Conservation (phyloP, 2,797 vertebrate species). For the Argyrosomus regius region DNA sequence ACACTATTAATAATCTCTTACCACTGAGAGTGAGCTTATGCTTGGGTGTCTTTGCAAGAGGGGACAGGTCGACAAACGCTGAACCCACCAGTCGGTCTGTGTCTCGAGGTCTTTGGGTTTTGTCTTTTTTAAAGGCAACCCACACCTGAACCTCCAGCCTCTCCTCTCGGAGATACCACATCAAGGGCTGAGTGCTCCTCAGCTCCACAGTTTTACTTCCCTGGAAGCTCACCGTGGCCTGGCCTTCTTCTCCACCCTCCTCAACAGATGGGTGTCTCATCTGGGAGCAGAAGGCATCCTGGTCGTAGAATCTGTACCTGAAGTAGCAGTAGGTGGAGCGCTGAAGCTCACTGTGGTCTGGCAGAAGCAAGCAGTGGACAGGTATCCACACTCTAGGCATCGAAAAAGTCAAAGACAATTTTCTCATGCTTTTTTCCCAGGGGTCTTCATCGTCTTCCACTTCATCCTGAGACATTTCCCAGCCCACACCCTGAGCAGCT, state of each 20-base stretch:
- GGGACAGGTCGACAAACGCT: conserved; percentile 90
- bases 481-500: conserved; percentile 88
- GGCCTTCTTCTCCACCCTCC: conserved; percentile 54
- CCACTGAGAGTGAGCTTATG: conserved; percentile 87
- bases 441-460: conserved; percentile 61
- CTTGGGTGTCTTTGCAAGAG: conserved; percentile 79
- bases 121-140: conserved; percentile 90
- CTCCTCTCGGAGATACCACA: conserved; percentile 95
- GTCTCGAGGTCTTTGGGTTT: conserved; percentile 88
- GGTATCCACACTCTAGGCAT: conserved; percentile 92
- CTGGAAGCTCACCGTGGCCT: conserved; percentile 86
- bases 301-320: conserved; percentile 92
- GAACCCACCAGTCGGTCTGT: conserved; percentile 93
- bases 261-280: conserved; percentile 87
- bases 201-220: conserved; percentile 85
- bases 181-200: conserved; percentile 84
- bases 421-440: conserved; percentile 46
- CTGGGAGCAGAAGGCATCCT: conserved; percentile 88
- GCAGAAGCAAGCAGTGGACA: conserved; percentile 86
- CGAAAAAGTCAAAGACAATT: conserved; percentile 83
- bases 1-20: conserved; percentile 39
- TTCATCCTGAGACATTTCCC: conserved; percentile 71
- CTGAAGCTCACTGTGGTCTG: conserved; percentile 85
- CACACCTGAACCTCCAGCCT: conserved; percentile 94
- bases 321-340: conserved; percentile 92